phyloP scores from a whole-genome alignment of 2,113 vertebrate genomes.

The Lathamus discolor region DNA sequence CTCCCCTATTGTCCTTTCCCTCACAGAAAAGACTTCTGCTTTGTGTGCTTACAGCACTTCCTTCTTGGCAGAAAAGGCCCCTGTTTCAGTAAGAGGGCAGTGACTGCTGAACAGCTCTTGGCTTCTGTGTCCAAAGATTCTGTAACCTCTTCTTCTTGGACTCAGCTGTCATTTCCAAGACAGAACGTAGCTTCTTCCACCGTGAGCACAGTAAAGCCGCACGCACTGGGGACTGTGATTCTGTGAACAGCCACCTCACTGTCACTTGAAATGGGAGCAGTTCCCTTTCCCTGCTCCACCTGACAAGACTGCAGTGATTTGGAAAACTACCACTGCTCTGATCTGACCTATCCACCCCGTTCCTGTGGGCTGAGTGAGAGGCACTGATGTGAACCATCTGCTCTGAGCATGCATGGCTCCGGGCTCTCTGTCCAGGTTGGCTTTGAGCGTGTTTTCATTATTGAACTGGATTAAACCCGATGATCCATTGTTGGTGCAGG shows the following conservation, averaged over 20 bases:
- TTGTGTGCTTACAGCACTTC: background rate
- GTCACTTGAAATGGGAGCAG: rapidly evolving
- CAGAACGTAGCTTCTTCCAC: background rate
- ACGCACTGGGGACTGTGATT: background rate
- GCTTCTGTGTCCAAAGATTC: background rate
- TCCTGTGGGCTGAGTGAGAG: background rate
- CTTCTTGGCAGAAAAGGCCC: background rate
- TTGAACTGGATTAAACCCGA: background rate
- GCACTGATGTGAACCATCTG: slow-evolving; percentile 16
- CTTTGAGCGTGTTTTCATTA: background rate
- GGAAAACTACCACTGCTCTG: background rate
- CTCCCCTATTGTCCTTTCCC: background rate
- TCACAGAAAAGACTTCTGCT: background rate
- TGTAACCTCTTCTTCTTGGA: background rate
- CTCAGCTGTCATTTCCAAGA: background rate
- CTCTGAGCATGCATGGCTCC: rapidly evolving
- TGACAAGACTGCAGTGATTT: background rate
- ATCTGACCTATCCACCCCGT: background rate
- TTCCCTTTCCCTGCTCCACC: background rate
- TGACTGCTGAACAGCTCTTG: background rate
- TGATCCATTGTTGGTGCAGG: background rate
- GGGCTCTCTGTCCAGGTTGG: background rate
- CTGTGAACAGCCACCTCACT: background rate
- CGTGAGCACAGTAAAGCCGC: rapidly evolving
- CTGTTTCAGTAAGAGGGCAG: background rate